phyloP scores from a whole-genome alignment of 2,888 invertebrate genomes.

The Neria commutata region DNA sequence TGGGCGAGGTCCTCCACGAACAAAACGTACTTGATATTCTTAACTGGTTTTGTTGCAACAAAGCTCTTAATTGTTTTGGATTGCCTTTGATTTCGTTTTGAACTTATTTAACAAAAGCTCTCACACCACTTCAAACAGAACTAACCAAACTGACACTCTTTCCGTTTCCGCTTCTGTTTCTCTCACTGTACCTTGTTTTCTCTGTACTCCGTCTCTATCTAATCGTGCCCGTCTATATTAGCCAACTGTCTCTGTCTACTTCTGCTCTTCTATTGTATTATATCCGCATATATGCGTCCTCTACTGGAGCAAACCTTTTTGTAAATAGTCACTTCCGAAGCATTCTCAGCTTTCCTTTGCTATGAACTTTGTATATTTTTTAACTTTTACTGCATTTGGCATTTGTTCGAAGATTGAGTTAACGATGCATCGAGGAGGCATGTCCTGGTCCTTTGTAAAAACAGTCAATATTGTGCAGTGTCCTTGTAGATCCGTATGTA shows the following conservation, averaged over 20 bases:
- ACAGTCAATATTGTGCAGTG: neutral
- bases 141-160: constrained; percentile 17
- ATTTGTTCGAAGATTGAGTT: too few species aligned
- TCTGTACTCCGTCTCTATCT: constrained; percentile 27
- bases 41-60: constrained; percentile 30
- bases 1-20: constrained; percentile 76
- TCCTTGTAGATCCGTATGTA: neutral
- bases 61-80: neutral
- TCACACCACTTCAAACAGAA: constrained; percentile 23
- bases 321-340: too few species aligned
- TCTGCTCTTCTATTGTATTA: constrained; percentile 36
- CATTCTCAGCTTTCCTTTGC: constrained; percentile 9
- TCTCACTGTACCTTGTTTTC: constrained; percentile 12
- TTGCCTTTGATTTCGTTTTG: constrained; percentile 27
- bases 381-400: constrained; percentile 21
- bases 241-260: constrained; percentile 33
- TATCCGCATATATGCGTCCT: constrained; percentile 15
- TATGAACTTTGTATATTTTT: constrained; percentile 28
- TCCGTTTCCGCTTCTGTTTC: constrained; percentile 20
- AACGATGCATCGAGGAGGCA: too few species aligned
- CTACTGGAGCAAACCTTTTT: constrained; percentile 20
- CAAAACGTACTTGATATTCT: constrained; percentile 63
- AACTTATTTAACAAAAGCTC: constrained; percentile 31
- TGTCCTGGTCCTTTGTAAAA: constrained; percentile 22
- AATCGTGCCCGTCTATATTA: neutral